Conservation (phyloP, 2,888 invertebrate species). For the Polydesmus complanatus region DNA sequence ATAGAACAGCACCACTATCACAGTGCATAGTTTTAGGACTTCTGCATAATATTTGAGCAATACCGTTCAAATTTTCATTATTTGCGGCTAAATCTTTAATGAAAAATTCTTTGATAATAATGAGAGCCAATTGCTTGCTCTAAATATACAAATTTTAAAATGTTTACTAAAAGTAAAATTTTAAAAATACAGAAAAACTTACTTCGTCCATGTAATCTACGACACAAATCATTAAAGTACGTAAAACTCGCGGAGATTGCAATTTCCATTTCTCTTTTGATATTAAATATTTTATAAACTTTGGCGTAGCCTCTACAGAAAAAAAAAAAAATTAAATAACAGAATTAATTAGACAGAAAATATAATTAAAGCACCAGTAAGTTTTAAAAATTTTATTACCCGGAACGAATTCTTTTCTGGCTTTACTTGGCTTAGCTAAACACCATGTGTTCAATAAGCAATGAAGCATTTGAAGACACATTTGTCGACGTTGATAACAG, state of each 20-base stretch:
- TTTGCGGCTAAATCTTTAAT: not conserved
- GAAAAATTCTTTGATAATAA: not conserved
- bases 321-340: not conserved
- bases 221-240: slow-evolving; percentile 3
- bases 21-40: slow-evolving; percentile 6
- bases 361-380: not conserved
- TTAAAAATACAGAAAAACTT: not conserved
- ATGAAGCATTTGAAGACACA: slow-evolving; percentile 16
- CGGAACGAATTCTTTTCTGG: not conserved
- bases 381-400: slow-evolving; percentile 1
- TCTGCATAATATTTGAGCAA: slow-evolving; percentile 1
- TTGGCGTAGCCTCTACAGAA: not conserved
- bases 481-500: slow-evolving; percentile 48
- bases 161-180: not conserved
- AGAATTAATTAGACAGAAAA: not conserved
- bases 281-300: not conserved
- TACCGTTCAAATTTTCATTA: too few species aligned
- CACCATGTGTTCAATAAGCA: slow-evolving; percentile 18
- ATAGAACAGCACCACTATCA: slow-evolving; percentile 8
- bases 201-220: slow-evolving; percentile 13
- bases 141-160: not conserved
- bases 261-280: not conserved
- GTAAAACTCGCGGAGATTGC: not conserved
- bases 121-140: not conserved
- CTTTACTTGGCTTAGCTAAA: not conserved